Evolutionary conservation across 30 jellyfish, hydroid and myxozoan genomes (phyloP).

Genomic region (Hydractinia echinata): DNA sequence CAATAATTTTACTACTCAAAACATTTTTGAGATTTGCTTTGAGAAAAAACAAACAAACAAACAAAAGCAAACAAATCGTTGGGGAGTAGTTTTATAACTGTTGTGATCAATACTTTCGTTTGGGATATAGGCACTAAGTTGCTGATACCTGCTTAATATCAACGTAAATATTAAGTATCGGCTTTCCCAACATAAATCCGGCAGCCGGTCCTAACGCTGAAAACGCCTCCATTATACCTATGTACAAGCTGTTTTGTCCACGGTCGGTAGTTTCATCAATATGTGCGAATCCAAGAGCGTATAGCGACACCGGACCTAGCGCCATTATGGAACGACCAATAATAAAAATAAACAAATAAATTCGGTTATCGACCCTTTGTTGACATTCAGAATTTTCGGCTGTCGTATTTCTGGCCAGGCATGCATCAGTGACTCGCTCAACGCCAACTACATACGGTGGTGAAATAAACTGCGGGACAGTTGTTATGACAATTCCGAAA

Average conservation of each 20-base stretch:
- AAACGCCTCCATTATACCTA: slow-evolving; percentile 14
- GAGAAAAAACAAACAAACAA: too few relatives aligned
- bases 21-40: too few relatives aligned
- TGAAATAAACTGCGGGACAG: slow-evolving; percentile 30
- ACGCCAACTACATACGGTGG: background rate
- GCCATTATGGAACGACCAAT: slow-evolving; percentile 26
- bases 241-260: slow-evolving; percentile 37
- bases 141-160: slow-evolving; percentile 26
- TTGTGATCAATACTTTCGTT: too few relatives aligned
- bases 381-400: background rate
- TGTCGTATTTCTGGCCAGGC: background rate
- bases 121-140: too few relatives aligned
- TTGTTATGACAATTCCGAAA: slow-evolving; percentile 6
- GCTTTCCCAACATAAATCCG: slow-evolving; percentile 33
- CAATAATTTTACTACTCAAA: too few relatives aligned
- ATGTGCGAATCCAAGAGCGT: slow-evolving; percentile 36
- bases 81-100: too few relatives aligned
- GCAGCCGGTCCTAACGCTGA: slow-evolving; percentile 42
- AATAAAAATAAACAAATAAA: slow-evolving; percentile 18
- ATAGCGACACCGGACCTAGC: slow-evolving; percentile 39
- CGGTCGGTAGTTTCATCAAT: slow-evolving; percentile 36
- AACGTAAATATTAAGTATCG: slow-evolving; percentile 28
- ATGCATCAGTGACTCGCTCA: too few relatives aligned
- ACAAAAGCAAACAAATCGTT: too few relatives aligned
- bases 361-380: too few relatives aligned